A percentile compares a stretch with the other conserved stretches of the same genome.
Conservation (phyloP, 2,888 invertebrate species). For the Drosophila eohydei region DNA sequence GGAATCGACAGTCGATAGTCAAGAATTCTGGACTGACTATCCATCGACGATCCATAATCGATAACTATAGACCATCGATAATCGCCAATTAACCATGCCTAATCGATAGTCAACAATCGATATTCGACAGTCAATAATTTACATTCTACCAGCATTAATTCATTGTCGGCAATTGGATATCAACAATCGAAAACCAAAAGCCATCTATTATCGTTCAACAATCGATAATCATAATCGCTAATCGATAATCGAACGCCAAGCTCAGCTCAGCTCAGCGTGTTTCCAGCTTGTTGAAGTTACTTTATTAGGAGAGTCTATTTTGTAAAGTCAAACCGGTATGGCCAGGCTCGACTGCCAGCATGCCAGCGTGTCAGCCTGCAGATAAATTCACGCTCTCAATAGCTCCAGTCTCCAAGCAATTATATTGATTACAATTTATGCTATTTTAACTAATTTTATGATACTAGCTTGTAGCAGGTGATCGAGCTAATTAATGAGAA, state of each 20-base stretch:
- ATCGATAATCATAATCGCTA: neutral
- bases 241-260: neutral
- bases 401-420: neutral
- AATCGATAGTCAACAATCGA: neutral
- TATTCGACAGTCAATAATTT: too few species aligned
- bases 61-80: neutral
- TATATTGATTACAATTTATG: conserved; percentile 5
- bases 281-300: neutral
- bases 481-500: conserved; percentile 5
- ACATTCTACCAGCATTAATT: too few species aligned
- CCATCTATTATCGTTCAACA: neutral
- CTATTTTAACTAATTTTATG: neutral
- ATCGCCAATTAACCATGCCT: neutral
- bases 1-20: neutral
- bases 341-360: too few species aligned
- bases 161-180: neutral
- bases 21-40: too few species aligned
- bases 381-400: conserved; percentile 1
- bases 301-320: neutral
- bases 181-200: neutral
- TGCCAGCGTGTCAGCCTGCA: neutral
- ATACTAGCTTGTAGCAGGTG: neutral
- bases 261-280: neutral
- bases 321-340: neutral
- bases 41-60: neutral